Conservation (phyloP, 2,888 invertebrate genomes). For the Volucella inanis region DNA sequence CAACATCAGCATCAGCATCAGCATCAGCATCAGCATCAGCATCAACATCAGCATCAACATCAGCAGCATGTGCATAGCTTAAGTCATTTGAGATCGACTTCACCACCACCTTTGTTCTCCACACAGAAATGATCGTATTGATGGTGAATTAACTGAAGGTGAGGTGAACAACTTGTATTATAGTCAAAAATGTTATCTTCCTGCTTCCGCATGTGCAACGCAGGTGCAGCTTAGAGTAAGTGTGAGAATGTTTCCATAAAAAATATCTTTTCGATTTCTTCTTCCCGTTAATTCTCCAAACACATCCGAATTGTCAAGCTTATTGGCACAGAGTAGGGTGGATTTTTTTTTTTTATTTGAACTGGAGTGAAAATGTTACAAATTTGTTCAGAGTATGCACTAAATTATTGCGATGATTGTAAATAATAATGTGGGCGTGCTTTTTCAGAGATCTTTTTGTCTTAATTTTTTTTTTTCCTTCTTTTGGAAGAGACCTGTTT, state of each 20-base stretch:
- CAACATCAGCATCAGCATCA: constrained; percentile 78
- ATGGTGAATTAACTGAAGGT: constrained; percentile 13
- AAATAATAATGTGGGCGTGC: neutral
- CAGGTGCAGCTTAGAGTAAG: neutral
- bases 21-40: constrained; percentile 77
- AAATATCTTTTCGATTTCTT: neutral
- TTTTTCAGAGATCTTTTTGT: neutral
- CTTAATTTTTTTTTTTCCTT: too few relatives aligned
- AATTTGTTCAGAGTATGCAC: neutral
- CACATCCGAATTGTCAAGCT: too few relatives aligned
- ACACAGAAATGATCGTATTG: constrained; percentile 46
- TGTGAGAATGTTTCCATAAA: neutral
- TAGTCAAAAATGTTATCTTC: constrained; percentile 8
- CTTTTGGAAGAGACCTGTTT: too few relatives aligned
- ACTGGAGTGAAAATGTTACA: neutral
- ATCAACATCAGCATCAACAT: constrained; percentile 78
- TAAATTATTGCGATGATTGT: neutral
- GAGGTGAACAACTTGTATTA: constrained; percentile 27
- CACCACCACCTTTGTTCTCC: constrained; percentile 52
- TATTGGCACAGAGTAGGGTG: neutral
- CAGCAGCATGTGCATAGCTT: constrained; percentile 70
- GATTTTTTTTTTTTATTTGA: neutral
- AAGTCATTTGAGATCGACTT: constrained; percentile 51
- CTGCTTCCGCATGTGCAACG: neutral
- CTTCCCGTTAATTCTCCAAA: neutral